Base-by-base conservation (phyloP, 2,797 vertebrate genomes). In the Saxicola maurus region DNA sequence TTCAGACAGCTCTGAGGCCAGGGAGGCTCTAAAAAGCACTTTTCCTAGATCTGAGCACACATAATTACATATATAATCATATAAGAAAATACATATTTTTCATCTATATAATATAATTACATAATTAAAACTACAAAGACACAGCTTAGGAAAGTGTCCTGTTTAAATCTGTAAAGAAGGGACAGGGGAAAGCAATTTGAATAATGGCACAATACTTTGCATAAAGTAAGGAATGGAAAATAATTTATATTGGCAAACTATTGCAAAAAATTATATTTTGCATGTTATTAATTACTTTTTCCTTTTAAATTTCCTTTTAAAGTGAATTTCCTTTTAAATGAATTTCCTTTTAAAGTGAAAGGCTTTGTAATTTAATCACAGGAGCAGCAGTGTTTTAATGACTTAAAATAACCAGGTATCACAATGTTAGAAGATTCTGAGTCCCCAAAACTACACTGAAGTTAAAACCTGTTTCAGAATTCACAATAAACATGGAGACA, bases 81-180 rank as follows among this genome's bases (percentile, higher is more conserved):
- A 9, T 5, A 20, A 13, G 5, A n/a, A 33, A 56, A 49, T 1
- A 15, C 0, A 0, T 6, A 1, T 8, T 15, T 37, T 17, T 4
- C 7, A 46, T 7, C 30, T 30, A 1, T 51, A 5, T 20, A 4
- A 28, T 30, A 17, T 4, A 53, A 15, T 13, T 42, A 40, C 1
- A 0, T 55, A 68, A 57, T 42, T 64, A 35, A 38, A 92, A 30
- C 8, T 45, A 24, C 35, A 37, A 43, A 30, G 25, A 51, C 30
- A 64, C 3, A 53, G 30, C 25, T 24, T 13, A 17, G 35, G 52
- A 51, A 7, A 69, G n/a, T 4, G 1, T 14, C 55, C 51, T 8
- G 13, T 46, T 87, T 66, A 33, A 56, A 66, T n/a, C 11, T 55
- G 5, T 33, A 21, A 43, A 78, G 57, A 82, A 65, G 16, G 11